Evolutionary conservation across 1,140 invertebrate genomes (phyloP).

Genomic region (Drosophila lacteicornis): DNA sequence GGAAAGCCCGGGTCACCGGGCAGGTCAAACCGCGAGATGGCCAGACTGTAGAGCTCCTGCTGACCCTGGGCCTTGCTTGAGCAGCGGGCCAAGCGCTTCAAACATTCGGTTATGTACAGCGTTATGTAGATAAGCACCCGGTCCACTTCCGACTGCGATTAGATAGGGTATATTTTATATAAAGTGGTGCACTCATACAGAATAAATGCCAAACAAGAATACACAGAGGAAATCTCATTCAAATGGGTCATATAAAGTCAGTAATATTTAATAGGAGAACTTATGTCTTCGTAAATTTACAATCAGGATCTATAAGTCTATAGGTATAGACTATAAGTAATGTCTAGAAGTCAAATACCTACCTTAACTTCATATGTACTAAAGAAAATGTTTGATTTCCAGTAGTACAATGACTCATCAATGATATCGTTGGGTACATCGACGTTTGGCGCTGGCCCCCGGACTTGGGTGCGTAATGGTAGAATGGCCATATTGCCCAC

Average conservation of each 20-base stretch:
- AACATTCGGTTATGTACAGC: constrained; percentile 98
- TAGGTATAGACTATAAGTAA: too few species aligned
- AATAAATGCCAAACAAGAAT: not conserved
- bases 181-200: not conserved
- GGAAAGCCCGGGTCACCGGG: constrained; percentile 98
- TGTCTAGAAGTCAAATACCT: constrained; percentile 65
- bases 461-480: constrained; percentile 92
- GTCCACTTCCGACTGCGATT: constrained; percentile 95
- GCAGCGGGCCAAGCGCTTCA: constrained; percentile 97
- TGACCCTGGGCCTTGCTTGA: constrained; percentile 94
- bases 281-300: too few species aligned
- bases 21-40: constrained; percentile 97
- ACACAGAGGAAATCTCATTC: not conserved
- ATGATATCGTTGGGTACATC: constrained; percentile 95
- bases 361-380: constrained; percentile 98
- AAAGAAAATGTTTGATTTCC: constrained; percentile 99
- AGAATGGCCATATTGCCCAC: constrained; percentile 97
- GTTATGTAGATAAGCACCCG: constrained; percentile 98
- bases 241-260: not conserved
- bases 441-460: constrained; percentile 94
- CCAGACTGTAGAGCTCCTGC: constrained; percentile 98
- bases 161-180: constrained; percentile 19
- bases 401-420: constrained; percentile 98
- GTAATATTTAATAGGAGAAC: not conserved
- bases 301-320: too few species aligned